phyloP scores from a whole-genome alignment of 35 echinoderm and acorn worm genomes.

The Ophioderma brevispina region DNA sequence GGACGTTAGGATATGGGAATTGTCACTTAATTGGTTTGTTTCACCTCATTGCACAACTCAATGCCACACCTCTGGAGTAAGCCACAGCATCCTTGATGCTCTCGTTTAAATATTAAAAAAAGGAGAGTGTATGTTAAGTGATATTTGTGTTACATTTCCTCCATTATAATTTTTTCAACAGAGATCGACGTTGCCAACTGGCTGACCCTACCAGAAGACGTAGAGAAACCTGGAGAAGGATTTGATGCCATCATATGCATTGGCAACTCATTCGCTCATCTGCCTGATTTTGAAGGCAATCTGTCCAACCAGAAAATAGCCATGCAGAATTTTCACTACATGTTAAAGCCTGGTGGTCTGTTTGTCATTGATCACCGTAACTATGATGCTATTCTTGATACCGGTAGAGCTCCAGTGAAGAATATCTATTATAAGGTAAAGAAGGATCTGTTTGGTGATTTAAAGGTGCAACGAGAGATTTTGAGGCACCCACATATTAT shows the following conservation, averaged over 20 bases:
- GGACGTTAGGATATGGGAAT: no score
- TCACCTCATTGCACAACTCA: neutral
- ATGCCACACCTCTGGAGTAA: no score
- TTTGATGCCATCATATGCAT: slow-evolving; percentile 59
- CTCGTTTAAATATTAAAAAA: no score
- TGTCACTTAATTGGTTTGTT: no score
- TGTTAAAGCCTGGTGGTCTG: slow-evolving; percentile 63
- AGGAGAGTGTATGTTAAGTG: neutral
- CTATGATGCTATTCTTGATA: slow-evolving; percentile 62
- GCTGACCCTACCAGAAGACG: slow-evolving; percentile 59
- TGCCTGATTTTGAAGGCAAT: slow-evolving; percentile 54
- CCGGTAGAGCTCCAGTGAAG: slow-evolving; percentile 38
- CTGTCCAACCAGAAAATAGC: slow-evolving; percentile 34
- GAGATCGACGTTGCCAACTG: slow-evolving; percentile 68
- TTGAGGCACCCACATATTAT: no score
- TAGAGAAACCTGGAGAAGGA: neutral
- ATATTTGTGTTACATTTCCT: neutral
- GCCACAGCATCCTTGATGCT: no score
- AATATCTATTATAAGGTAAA: slow-evolving; percentile 71
- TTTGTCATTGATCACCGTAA: slow-evolving; percentile 68
- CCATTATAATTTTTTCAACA: neutral
- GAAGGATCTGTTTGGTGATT: no score
- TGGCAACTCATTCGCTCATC: slow-evolving; percentile 66
- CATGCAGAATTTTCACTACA: slow-evolving; percentile 37
- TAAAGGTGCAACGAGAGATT: no score